phyloP scores from a whole-genome alignment of 2,113 vertebrate genomes.

The Solenodon paradoxus region DNA sequence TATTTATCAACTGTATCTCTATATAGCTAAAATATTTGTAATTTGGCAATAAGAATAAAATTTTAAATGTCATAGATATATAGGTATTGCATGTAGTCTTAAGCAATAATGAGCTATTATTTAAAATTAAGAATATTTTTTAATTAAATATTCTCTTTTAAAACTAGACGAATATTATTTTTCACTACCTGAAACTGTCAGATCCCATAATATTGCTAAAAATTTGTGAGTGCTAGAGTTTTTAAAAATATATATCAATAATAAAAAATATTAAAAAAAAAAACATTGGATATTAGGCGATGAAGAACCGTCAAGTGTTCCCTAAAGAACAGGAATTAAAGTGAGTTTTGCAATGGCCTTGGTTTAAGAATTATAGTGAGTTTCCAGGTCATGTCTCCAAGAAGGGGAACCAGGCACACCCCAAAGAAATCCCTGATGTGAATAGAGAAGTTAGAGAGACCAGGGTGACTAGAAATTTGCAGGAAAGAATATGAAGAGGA shows the following conservation, averaged over 20 bases:
- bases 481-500: background rate
- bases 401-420: background rate
- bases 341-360: background rate
- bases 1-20: background rate
- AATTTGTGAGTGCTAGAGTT: background rate
- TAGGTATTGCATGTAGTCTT: background rate
- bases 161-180: background rate
- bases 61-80: background rate
- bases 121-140: background rate
- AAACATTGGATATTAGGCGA: background rate
- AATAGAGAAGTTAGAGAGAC: background rate
- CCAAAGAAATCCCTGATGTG: background rate
- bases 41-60: background rate
- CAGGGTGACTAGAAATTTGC: background rate
- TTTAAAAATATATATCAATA: background rate
- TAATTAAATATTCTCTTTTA: background rate
- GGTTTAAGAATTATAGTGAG: background rate
- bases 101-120: background rate
- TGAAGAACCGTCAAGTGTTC: background rate
- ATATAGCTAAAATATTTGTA: background rate
- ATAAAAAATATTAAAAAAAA: slow-evolving; percentile 11
- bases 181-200: background rate
- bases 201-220: slow-evolving; percentile 17
- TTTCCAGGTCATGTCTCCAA: background rate
- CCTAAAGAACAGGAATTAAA: background rate